Base-by-base conservation (phyloP, 2,797 vertebrate genomes). In the Aratinga solstitialis region DNA sequence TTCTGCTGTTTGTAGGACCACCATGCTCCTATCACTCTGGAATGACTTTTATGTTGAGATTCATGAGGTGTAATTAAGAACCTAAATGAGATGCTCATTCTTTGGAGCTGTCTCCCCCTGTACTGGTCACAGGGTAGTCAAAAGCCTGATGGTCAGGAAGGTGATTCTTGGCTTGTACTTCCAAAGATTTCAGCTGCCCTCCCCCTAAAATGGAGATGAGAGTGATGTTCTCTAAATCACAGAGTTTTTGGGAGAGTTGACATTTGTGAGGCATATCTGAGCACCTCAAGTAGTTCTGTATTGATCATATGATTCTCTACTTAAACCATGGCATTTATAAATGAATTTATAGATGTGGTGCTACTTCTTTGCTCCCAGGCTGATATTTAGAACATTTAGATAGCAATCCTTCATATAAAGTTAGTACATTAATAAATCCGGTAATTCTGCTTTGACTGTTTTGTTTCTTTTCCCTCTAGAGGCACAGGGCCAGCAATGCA, bases 211-310 rank as follows among this genome's bases (percentile, higher is more conserved):
- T 18, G 19, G 32, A 78, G 30, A 75, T 83, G 23, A 82, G 61
- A 7, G 5, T 83, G 16, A 36, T 92, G 79, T 75, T 73, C 59
- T 92, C 36, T 76, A 2, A 26, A 65, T 84, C 48, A 87, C 4
- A 7, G 50, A 59, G 27, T 4, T 89, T 73, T 75, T 78, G 65
- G 27, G 45, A 59, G 61, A 87, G 21, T 27, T 92, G 81, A 74
- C 45, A 47, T 94, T 89, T 84, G 27, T 78, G 87, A 94, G 67
- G 54, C 36, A 10, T 66, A 83, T 81, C 87, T 89, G 79, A 90
- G 32, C 0, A 0, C 63, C 72, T 74, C 83, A 42, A 54, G 86
- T 79, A n/a, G 40, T 67, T 61, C 75, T 87, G 20, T 90, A 92
- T 90, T 76, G 93, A 90, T 94, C 54, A 38, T 61, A 56, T 7